A percentile compares a stretch with the other conserved stretches of the same genome.
Evolutionary conservation across 2,888 invertebrate genomes (phyloP).

Genomic region (Agrenia bidenticulata): DNA sequence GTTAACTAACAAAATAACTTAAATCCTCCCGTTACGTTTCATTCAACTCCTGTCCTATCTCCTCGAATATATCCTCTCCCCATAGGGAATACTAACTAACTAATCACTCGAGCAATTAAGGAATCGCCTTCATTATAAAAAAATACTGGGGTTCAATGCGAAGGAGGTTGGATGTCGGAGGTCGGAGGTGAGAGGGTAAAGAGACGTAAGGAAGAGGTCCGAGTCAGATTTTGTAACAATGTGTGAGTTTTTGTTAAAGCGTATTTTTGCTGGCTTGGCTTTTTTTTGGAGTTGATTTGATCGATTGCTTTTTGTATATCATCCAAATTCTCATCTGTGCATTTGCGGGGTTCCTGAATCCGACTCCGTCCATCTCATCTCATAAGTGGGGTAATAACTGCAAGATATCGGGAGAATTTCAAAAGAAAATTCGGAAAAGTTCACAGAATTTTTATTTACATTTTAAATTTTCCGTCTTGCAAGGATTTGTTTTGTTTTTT

Average conservation of each 20-base stretch:
- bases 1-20: too few relatives aligned
- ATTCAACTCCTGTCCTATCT: too few relatives aligned
- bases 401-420: not conserved
- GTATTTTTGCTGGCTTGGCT: slow-evolving; percentile 8
- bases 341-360: slow-evolving; percentile 30
- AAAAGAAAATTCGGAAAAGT: slow-evolving; percentile 16
- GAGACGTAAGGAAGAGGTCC: not conserved
- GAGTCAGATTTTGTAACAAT: not conserved
- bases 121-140: not conserved
- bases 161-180: not conserved
- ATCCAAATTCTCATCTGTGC: slow-evolving; percentile 36
- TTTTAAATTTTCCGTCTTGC: slow-evolving; percentile 3
- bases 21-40: too few relatives aligned
- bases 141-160: not conserved
- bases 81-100: not conserved
- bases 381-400: slow-evolving; percentile 17
- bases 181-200: not conserved
- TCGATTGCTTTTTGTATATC: not conserved
- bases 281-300: not conserved
- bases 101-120: not conserved
- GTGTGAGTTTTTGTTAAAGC: not conserved
- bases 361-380: slow-evolving; percentile 21
- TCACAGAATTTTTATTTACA: slow-evolving; percentile 7
- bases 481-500: not conserved
- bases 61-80: too few relatives aligned